Conservation (phyloP, 2,888 invertebrate species). For the Sinhomidia bicolor region DNA sequence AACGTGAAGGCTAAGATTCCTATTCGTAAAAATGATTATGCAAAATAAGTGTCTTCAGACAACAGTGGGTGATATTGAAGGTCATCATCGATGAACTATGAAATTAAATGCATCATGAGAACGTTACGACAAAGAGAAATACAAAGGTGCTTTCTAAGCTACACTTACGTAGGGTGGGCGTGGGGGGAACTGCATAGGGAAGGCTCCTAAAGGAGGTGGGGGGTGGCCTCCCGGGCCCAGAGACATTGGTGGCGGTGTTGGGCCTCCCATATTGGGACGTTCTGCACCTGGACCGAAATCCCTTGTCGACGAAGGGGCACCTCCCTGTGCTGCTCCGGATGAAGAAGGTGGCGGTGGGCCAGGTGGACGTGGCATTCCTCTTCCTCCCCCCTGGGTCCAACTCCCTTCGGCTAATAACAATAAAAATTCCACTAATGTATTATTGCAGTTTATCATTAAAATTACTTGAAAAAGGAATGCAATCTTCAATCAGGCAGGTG, state of each 20-base stretch:
- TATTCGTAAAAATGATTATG: background rate
- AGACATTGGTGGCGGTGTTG: conserved; percentile 80
- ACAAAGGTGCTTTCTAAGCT: background rate
- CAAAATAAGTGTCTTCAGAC: conserved; percentile 18
- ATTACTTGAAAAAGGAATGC: too few relatives aligned
- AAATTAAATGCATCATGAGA: conserved; percentile 39
- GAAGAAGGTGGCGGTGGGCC: conserved; percentile 83
- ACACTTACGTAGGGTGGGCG: conserved; percentile 77
- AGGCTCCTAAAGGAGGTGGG: conserved; percentile 78
- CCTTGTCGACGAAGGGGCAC: conserved; percentile 57
- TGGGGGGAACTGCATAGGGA: conserved; percentile 77
- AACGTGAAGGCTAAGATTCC: background rate
- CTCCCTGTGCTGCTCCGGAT: conserved; percentile 83
- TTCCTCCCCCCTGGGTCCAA: conserved; percentile 80
- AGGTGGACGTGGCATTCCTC: conserved; percentile 76
- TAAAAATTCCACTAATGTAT: too few relatives aligned
- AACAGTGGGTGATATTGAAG: conserved; percentile 57
- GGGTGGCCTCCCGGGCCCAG: conserved; percentile 80
- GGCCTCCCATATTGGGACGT: conserved; percentile 78
- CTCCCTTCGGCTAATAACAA: conserved; percentile 79
- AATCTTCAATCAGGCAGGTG: conserved; percentile 72
- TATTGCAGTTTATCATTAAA: too few relatives aligned
- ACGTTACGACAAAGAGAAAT: background rate
- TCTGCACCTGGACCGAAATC: conserved; percentile 75
- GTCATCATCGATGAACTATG: conserved; percentile 54